Evolutionary conservation across 2,113 vertebrate species (phyloP).

Genomic region (Catharus fuscescens): DNA sequence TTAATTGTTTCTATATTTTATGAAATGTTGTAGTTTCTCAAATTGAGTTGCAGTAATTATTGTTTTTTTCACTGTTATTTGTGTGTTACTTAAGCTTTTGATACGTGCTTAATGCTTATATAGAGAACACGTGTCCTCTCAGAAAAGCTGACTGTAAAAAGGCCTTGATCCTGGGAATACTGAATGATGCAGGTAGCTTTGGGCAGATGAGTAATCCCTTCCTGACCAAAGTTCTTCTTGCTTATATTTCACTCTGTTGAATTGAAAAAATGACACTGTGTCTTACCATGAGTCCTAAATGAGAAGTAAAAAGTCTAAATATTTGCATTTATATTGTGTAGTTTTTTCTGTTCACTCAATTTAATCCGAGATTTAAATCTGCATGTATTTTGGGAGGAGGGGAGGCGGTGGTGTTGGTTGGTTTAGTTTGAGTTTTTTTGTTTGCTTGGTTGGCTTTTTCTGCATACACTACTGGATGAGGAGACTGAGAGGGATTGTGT

Average conservation of each 20-base stretch:
- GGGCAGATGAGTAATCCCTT: background rate
- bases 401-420: background rate
- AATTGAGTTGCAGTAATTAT: background rate
- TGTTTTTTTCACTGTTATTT: background rate
- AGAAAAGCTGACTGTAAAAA: background rate
- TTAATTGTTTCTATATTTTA: background rate
- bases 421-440: background rate
- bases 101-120: background rate
- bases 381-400: fast-evolving
- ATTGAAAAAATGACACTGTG: background rate
- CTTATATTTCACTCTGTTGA: background rate
- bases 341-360: background rate
- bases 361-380: background rate
- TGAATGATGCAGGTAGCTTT: background rate
- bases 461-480: background rate
- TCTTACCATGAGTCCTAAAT: background rate
- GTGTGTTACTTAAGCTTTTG: background rate
- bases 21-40: background rate
- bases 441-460: background rate
- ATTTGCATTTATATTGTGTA: background rate
- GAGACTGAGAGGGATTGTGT: background rate
- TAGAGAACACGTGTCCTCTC: fast-evolving
- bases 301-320: background rate
- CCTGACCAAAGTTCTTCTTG: background rate
- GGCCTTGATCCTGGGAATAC: background rate